These are phyloP conservation scores for Melanotaenia duboulayi DNA, from an alignment of 2,113 vertebrate genomes.

Conservation along the genomic window DNA sequence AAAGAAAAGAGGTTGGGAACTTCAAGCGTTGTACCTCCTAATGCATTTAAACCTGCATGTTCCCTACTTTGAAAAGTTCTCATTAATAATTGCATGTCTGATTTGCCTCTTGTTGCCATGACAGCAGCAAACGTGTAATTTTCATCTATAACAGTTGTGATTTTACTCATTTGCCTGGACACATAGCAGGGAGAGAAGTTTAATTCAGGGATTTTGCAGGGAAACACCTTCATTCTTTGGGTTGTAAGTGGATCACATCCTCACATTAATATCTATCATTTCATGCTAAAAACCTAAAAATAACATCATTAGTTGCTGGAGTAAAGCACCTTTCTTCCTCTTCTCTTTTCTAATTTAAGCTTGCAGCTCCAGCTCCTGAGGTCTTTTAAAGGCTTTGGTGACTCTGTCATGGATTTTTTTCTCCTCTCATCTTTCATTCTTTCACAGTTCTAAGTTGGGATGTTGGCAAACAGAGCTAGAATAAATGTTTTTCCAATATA, in stretches of 20 bases:
- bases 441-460: background rate
- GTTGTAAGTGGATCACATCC: background rate
- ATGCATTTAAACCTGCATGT: conserved; percentile 16
- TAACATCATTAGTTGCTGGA: conserved; percentile 32
- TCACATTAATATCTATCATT: conserved; percentile 21
- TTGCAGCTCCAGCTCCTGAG: conserved; percentile 7
- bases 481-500: conserved; percentile 13
- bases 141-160: conserved; percentile 30
- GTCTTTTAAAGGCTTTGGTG: conserved; percentile 13
- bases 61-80: conserved; percentile 34
- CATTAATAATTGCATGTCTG: conserved; percentile 29
- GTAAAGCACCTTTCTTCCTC: background rate
- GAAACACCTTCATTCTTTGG: conserved; percentile 3
- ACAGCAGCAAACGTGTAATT: conserved; percentile 36
- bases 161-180: background rate
- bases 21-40: conserved; percentile 1
- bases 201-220: background rate
- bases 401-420: conserved; percentile 4
- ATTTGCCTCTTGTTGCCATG: conserved; percentile 41
- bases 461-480: background rate
- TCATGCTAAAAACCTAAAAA: conserved; percentile 27
- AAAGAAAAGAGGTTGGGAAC: conserved; percentile 26
- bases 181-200: background rate
- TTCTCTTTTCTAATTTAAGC: conserved; percentile 25
- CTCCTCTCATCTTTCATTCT: background rate